Conservation (phyloP, 2,113 vertebrate genomes). For the Vidua macroura region DNA sequence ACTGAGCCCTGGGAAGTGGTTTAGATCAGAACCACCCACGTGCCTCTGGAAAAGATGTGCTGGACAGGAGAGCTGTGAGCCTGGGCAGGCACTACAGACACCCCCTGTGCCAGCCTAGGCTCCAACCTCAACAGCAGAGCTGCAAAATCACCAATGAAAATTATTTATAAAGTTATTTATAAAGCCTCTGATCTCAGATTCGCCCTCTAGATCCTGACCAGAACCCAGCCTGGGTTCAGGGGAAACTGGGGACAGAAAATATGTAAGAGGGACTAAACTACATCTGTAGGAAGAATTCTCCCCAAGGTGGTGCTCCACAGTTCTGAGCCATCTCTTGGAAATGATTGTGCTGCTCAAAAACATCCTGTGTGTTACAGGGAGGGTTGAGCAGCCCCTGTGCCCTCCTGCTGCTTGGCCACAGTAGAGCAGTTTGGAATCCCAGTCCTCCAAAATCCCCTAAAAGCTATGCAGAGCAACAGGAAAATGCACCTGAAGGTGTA, state of each 20-base stretch:
- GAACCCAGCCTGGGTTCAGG: background rate
- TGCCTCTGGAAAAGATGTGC: background rate
- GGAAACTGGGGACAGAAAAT: background rate
- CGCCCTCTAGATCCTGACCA: background rate
- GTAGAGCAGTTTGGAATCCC: background rate
- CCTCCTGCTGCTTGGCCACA: background rate
- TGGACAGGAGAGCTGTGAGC: background rate
- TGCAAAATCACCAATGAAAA: background rate
- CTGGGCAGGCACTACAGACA: background rate
- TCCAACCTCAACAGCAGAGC: background rate
- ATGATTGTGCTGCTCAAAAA: background rate
- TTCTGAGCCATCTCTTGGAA: background rate
- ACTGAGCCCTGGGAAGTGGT: background rate
- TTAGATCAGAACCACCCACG: background rate
- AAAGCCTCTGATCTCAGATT: background rate
- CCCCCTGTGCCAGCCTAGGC: background rate
- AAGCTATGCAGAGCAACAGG: background rate
- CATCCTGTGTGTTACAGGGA: too few relatives aligned
- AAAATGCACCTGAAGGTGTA: background rate
- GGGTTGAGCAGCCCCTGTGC: accelerated
- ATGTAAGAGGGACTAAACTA: background rate
- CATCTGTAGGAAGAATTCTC: background rate
- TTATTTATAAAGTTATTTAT: background rate
- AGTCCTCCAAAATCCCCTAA: background rate
- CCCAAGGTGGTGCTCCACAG: background rate